phyloP scores from a whole-genome alignment of 1,140 invertebrate species.

The Ceratitis capitata region DNA sequence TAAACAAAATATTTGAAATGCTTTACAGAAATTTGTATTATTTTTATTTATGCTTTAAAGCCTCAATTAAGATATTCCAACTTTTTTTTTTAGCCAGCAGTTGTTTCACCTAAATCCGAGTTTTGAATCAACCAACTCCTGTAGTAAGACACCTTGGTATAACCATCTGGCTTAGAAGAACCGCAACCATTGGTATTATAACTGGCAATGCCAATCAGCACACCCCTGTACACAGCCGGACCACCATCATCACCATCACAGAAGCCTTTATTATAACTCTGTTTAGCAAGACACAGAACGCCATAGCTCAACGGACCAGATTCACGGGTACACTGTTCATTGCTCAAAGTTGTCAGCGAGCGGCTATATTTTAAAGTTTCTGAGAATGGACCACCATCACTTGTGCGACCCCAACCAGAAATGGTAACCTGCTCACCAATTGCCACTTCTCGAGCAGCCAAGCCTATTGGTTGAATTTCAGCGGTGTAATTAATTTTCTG shows the following conservation, averaged over 20 bases:
- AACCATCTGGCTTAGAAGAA: conserved; percentile 54
- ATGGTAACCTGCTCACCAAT: conserved; percentile 48
- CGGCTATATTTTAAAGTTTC: background rate
- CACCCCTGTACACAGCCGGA: conserved; percentile 51
- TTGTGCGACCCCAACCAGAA: conserved; percentile 57
- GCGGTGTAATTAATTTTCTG: conserved; percentile 47
- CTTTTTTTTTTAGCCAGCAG: too few species aligned
- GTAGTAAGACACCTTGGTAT: conserved; percentile 53
- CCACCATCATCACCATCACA: conserved; percentile 56
- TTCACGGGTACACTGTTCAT: conserved; percentile 47
- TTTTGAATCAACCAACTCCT: conserved; percentile 51
- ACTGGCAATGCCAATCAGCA: conserved; percentile 53
- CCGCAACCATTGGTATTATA: conserved; percentile 54
- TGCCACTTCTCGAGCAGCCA: conserved; percentile 47
- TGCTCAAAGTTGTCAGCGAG: conserved; percentile 48
- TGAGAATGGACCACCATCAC: conserved; percentile 48
- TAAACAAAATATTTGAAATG: too few species aligned
- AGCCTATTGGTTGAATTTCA: conserved; percentile 46
- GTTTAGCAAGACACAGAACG: conserved; percentile 53
- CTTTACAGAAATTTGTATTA: too few species aligned
- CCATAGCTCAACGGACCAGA: background rate
- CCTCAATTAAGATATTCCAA: background rate
- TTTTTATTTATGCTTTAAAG: too few species aligned
- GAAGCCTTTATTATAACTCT: conserved; percentile 50
- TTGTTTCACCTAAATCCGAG: too few species aligned